Evolutionary conservation across 30 jellyfish, hydroid and myxozoan species (phyloP), one percentile per base, ranked within the genome.

Genomic region (Sanderia malayensis): DNA sequence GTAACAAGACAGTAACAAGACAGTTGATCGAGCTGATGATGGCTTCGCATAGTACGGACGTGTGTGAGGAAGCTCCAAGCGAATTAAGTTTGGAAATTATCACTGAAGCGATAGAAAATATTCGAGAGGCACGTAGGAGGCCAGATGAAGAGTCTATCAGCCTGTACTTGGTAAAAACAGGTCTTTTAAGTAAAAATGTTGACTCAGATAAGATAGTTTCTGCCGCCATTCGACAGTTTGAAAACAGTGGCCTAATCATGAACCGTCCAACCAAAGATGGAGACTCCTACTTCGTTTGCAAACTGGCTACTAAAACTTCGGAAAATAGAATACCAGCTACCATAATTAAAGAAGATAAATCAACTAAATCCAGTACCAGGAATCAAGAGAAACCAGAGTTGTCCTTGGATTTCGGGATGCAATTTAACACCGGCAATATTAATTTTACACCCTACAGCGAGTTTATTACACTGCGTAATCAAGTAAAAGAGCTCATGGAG

Each of bases 131-230:
- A 49, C 64, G 24, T 4, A 9, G 64, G 64, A 49, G 64, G 24
- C 64, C 64, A 49, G 64, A 49, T 3, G 64, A 49, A 7, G 64
- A 49, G 64, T 49, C 64, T 4, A 49, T 49, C 11, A 49, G 25
- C 64, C 6, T 18, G 25, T 49, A 49, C 18, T 18, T 9, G 64
- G 64, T 18, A 18, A 49, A 49, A 13, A 4, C 24, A 49, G 64
- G 23, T 49, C 18, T 49, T 49, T 19, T 49, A 49, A 49, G 24
- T 18, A 18, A 49, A 4, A 49, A 4, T 49, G 64, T 49, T 49
- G 55, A 41, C 55, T 49, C 27, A 4, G 25, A 4, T 18, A 4
- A 49, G 3, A 49, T 3, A 18, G 64, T 49, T 49, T 4, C 64
- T 4, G 24, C 64, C 2, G 24, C 64, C 25, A 8, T 49, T 8